Evolutionary conservation across 2,797 vertebrate species (phyloP), one percentile per base, ranked within the genome.

Genomic region (Brachyalestes nurse): DNA sequence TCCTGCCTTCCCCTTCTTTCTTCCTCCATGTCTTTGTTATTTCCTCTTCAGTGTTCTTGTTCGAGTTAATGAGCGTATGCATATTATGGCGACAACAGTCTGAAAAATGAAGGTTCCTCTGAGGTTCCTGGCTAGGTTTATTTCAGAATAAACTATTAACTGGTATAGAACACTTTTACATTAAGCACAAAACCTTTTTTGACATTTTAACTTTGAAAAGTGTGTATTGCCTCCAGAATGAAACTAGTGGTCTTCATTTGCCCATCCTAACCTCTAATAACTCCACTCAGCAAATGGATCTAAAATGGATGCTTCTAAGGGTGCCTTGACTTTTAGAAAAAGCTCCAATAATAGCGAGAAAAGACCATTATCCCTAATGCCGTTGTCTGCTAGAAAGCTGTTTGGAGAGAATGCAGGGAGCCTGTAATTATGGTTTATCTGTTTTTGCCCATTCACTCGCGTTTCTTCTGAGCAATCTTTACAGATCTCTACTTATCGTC

Each of bases 1-100:
- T 38, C 73, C 66, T 78, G 70, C 61, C 75, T 67, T 19, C 62
- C 73, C 38, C 47, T 65, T 42, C 65, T 80, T 67, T 64, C 53
- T 75, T 75, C n/a, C 53, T 72, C 42, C 65, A 14, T 80, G 55
- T 49, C 62, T 72, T 72, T 73, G n/a, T n/a, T n/a, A n/a, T 49
- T 47, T 71, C 51, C 65, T 60, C 78, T 51, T 25, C 62, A 28
- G 14, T n/a, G 49, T 65, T 49, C 53, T 79, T 55, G 60, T 42
- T 62, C 23, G 19, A 61, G 51, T 79, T 25, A 23, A 23, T 60
- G 51, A 16, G 17, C 25, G 51, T 1, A 17, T 17, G 51, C 2
- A 16, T 19, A 57, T n/a, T 57, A 9, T 2, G 2, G 5, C 6
- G 3, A 7, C 19, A 6, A 5, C 5, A 21, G 0, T 57, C 55